These are phyloP conservation scores for Lepeophtheirus nordmannii DNA, from an alignment of 2,888 invertebrate species.

Conservation along the genomic window DNA sequence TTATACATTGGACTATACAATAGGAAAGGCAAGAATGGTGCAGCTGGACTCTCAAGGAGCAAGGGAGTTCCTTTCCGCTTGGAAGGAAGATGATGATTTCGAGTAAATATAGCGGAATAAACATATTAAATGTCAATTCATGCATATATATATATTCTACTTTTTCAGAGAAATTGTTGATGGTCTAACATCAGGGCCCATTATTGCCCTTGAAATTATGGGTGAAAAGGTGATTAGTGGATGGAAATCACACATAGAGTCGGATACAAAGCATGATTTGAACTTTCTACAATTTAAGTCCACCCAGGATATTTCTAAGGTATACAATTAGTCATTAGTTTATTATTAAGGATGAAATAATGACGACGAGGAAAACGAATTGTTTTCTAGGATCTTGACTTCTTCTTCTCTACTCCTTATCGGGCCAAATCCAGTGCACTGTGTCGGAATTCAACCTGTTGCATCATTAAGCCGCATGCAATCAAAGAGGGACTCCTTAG, in stretches of 20 bases:
- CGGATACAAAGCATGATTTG: no score
- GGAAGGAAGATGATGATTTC: not conserved
- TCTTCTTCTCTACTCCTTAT: not conserved
- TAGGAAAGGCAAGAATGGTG: slow-evolving; percentile 26
- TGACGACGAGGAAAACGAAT: not conserved
- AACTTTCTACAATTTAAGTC: no score
- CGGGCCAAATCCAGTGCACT: slow-evolving; percentile 39
- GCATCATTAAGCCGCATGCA: slow-evolving; percentile 77
- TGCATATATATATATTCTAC: not conserved
- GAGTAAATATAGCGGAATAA: not conserved
- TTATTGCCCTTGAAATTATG: slow-evolving; percentile 55
- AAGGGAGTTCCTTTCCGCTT: not conserved
- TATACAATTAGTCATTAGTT: no score
- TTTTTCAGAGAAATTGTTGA: slow-evolving; percentile 43
- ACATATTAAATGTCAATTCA: not conserved
- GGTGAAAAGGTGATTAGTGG: slow-evolving; percentile 49
- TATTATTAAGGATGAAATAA: no score
- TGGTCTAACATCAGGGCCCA: slow-evolving; percentile 49
- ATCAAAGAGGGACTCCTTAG: slow-evolving; percentile 42
- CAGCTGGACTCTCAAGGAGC: not conserved
- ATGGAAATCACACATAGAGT: slow-evolving; percentile 39
- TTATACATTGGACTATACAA: slow-evolving; percentile 42
- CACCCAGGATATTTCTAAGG: no score
- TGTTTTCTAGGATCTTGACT: not conserved
- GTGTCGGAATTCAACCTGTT: slow-evolving; percentile 37